Base-by-base conservation (phyloP, 1,140 invertebrate species). In the Drosophila lini region DNA sequence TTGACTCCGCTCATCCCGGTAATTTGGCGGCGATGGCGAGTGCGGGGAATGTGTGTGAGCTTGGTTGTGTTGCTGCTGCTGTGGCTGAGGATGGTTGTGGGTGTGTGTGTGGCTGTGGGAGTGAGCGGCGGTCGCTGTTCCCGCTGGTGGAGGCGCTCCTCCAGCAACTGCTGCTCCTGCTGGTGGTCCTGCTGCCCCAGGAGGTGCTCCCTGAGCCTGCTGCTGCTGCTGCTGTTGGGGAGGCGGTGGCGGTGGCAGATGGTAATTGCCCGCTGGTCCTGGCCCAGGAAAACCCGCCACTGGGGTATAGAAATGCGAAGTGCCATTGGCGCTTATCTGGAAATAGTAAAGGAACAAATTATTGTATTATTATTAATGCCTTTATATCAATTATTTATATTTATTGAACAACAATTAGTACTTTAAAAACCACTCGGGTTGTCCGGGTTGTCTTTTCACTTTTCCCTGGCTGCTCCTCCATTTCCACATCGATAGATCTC, bases 1-100 rank as follows among this genome's bases (percentile, higher is more conserved):
- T 77, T 96, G 95, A 22, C 95, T 94, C 75, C 97, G 93, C 90
- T 97, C 96, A 91, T 97, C 96, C 91, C 96, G 96, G 88, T 94
- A 95, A 59, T 89, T 91, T 15, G 95, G 94, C 15, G 94, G 94
- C 40, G 91, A 91, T 5, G 94, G 94, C 41, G 91, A 90, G 73
- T 91, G 92, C 58, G 86, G 93, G 75, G 93, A 94, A 86, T 94
- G 94, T 75, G 93, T 93, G 53, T 81, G 78, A 53, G 62, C 15
- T 19, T 91, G 91, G 70, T 91, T 92, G 62, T 81, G 73, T 63
- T 25, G 44, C 13, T 47, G 44, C 7, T 38, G 74, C 42, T 52
- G 50, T 34, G 34, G 32, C 8, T 53, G 55, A 22, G 55, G 32
- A 57, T 57, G 55, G 36, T 22, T 28, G 55, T 64, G 61, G 36